Evolutionary conservation across 30 jellyfish, hydroid and myxozoan species (phyloP).

Genomic region (Morbakka virulenta): DNA sequence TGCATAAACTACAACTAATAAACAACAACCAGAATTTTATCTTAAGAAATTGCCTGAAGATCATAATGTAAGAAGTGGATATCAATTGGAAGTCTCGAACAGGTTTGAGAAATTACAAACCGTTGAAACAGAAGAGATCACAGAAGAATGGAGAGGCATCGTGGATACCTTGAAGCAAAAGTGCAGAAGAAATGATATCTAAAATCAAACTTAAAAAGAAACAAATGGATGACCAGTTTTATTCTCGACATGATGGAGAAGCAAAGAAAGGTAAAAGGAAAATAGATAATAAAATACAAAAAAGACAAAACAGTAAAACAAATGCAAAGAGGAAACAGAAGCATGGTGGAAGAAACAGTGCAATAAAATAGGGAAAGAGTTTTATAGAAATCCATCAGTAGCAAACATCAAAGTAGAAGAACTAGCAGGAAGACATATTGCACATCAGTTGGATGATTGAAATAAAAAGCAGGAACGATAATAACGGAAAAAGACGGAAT

Average conservation of each 20-base stretch:
- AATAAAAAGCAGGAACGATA: slow-evolving; percentile 20
- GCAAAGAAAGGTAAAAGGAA: slow-evolving; percentile 34
- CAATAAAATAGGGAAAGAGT: not conserved
- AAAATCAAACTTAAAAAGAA: not conserved
- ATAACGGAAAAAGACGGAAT: slow-evolving; percentile 21
- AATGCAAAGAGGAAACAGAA: not conserved
- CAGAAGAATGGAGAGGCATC: slow-evolving; percentile 27
- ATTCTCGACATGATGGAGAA: slow-evolving; percentile 36
- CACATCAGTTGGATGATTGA: slow-evolving; percentile 39
- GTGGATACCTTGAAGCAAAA: slow-evolving; percentile 18
- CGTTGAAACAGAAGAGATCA: slow-evolving; percentile 9
- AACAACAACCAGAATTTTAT: not conserved
- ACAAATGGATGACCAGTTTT: slow-evolving; percentile 16
- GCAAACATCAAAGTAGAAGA: slow-evolving; percentile 3
- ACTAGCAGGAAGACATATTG: slow-evolving; percentile 7
- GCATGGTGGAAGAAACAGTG: slow-evolving; percentile 12
- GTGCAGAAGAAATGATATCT: slow-evolving; percentile 8
- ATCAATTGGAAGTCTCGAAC: slow-evolving; percentile 10
- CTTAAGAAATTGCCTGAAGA: slow-evolving; percentile 6
- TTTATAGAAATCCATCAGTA: slow-evolving; percentile 18
- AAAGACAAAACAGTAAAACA: not conserved
- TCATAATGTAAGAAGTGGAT: too few relatives aligned
- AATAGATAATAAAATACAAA: not conserved
- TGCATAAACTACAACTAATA: not conserved
- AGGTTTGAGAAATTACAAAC: slow-evolving; percentile 5